phyloP scores from a whole-genome alignment of 2,113 vertebrate genomes.

The Neoarius graeffei region DNA sequence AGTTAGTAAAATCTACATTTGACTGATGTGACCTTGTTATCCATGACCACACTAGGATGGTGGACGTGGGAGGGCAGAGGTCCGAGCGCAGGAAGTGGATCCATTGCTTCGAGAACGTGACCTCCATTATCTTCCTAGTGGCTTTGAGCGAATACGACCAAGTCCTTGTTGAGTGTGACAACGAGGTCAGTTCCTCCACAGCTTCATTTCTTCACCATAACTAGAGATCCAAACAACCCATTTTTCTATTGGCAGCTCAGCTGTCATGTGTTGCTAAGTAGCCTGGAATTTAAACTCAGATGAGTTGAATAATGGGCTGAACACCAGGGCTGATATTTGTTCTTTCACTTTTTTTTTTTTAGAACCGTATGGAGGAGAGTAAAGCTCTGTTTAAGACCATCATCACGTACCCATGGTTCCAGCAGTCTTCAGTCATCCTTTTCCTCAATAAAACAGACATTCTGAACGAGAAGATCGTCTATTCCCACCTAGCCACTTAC shows the following conservation, averaged over 20 bases:
- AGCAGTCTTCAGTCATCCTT: constrained; percentile 85
- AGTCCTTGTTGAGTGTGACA: constrained; percentile 94
- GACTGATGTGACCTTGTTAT: neutral
- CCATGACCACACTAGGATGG: constrained; percentile 80
- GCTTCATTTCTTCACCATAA: neutral
- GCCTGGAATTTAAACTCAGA: neutral
- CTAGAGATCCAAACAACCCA: neutral
- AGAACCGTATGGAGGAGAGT: constrained; percentile 82
- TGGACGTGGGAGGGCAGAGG: constrained; percentile 97
- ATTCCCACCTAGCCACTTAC: constrained; percentile 83
- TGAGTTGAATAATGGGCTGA: neutral
- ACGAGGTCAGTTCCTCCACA: constrained; percentile 83
- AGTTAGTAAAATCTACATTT: neutral
- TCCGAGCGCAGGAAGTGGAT: constrained; percentile 99
- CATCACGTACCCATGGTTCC: constrained; percentile 89
- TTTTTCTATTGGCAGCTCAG: neutral
- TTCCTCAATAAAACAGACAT: constrained; percentile 94
- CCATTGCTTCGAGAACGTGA: constrained; percentile 99
- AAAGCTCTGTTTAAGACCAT: constrained; percentile 91
- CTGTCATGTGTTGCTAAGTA: neutral
- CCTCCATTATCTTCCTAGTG: constrained; percentile 99
- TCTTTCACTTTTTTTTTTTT: neutral
- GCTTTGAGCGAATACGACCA: constrained; percentile 99
- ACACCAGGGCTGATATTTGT: neutral
- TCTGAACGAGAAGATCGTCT: constrained; percentile 84